Evolutionary conservation across 2,113 vertebrate species (phyloP), one percentile per base, ranked within the genome.

Genomic region (Sula dactylatra): DNA sequence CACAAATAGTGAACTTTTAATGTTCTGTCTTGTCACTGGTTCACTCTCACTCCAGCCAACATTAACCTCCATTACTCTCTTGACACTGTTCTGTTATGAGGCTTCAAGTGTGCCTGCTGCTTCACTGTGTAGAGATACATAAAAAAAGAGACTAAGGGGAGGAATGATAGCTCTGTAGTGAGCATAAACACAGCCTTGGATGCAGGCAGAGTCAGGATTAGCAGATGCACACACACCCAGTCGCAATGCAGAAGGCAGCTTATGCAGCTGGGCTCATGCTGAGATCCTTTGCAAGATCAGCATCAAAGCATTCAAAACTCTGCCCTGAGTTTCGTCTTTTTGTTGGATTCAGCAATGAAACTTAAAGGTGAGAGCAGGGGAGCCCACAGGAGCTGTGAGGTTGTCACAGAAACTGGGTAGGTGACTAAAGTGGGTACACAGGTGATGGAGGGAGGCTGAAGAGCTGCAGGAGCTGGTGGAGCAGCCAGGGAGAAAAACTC

Each of bases 281-380:
- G 54, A 80, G 22, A 70, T 16, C 11, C 52, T 94, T 55, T 40
- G 25, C 20, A 76, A 0, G 0, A 79, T 76, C 18, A 47, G 6
- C 64, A n/a, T 42, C 69, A 91, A 79, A 96, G 17, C 2, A 1
- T 34, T 91, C 22, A 45, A 11, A 65, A 27, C 9, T 47, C 47
- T 72, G 15, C 16, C 47, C 1, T 0, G 5, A 55, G 20, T 44
- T 93, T 55, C 0, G 0, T 2, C 0, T 42, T 74, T 59, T 24
- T 55, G 15, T 80, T 80, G 20, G 2, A 52, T 70, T 83, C 5
- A 5, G 49, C 16, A 65, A 17, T 2, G 3, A 66, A 82, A 45
- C 5, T 20, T 73, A 34, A 54, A 67, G 13, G 7, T 71, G 34
- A 27, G 47, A 44, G 47, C 34, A 14, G 1, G 1, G 13, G 2